Evolutionary conservation across 2,113 vertebrate species (phyloP), one percentile per base, ranked within the genome.

Genomic region (Megaceryle maxima): DNA sequence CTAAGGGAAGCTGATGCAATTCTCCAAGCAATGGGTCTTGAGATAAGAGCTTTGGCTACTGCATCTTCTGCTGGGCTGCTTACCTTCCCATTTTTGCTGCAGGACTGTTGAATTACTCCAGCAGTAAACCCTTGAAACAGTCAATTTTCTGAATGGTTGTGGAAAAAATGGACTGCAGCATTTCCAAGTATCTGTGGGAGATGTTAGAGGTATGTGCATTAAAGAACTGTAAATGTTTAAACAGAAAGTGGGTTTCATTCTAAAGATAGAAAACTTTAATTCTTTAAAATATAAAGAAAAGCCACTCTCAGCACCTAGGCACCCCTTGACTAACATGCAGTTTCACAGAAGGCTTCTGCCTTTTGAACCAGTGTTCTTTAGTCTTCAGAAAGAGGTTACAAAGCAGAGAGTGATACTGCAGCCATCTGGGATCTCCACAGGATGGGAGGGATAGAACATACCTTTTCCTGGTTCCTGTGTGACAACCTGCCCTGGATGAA

Each of bases 21-120:
- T 84, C 74, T 85, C 31, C 1, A 33, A 77, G 82, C 44, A 73
- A 18, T 28, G 55, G 20, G 44, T 62, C 35, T 50, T 44, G 63
- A 87, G 64, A 90, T 96, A 94, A 94, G 67, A 57, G 20, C 50
- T 93, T 77, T 72, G 80, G 39, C 77, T 86, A 20, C 79, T 64
- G 21, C 62, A 3, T 81, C 43, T 77, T 91, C 66, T 93, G 48
- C 72, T 77, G 88, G 22, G 68, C 48, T 2, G 0, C 63, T 86
- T 85, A 83, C 87, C 59, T 87, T 88, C 72, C 50, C 50, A 22
- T 43, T 94, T 83, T 46, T 89, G 76, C 41, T 83, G 67, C 33
- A 46, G 0, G 0, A n/a, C 50, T 87, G 55, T 64, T 77, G 24
- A 39, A 87, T 87, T 80, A 62, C 41, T 91, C 74, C 39, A 70